Conservation (phyloP, 2,113 vertebrate species). For the Hyaena hyaena region DNA sequence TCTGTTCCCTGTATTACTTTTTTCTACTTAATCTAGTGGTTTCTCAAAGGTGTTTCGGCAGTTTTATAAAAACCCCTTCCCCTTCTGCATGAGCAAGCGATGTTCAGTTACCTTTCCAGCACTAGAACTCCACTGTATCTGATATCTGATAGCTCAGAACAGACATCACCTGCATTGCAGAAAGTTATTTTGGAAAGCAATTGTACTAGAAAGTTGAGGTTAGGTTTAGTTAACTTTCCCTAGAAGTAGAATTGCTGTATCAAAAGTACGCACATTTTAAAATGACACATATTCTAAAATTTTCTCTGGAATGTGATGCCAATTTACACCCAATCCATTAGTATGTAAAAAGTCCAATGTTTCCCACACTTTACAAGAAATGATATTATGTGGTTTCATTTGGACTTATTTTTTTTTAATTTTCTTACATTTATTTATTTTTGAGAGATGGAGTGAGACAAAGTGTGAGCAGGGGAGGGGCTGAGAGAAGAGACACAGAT, state of each 20-base stretch:
- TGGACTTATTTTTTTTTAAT: background rate
- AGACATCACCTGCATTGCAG: background rate
- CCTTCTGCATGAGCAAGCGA: background rate
- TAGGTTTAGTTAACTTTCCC: background rate
- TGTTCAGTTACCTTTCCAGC: background rate
- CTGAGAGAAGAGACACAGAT: too few species aligned
- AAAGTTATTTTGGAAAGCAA: background rate
- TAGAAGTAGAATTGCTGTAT: background rate
- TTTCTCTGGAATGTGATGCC: background rate
- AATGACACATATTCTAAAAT: slow-evolving; percentile 2
- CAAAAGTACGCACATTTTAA: background rate
- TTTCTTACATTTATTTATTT: too few species aligned
- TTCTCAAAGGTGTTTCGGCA: background rate
- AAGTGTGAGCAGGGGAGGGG: too few species aligned
- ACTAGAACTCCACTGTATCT: background rate
- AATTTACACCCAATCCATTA: slow-evolving; percentile 14
- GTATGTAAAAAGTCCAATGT: background rate
- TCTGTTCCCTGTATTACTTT: background rate
- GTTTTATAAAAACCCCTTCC: background rate
- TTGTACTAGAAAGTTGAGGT: slow-evolving; percentile 1
- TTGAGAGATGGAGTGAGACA: too few species aligned
- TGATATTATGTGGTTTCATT: background rate
- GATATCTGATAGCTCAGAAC: background rate
- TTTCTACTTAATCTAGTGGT: background rate
- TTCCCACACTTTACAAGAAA: slow-evolving; percentile 33